Evolutionary conservation across 2,797 vertebrate species (phyloP).

Genomic region (Agapornis canus): DNA sequence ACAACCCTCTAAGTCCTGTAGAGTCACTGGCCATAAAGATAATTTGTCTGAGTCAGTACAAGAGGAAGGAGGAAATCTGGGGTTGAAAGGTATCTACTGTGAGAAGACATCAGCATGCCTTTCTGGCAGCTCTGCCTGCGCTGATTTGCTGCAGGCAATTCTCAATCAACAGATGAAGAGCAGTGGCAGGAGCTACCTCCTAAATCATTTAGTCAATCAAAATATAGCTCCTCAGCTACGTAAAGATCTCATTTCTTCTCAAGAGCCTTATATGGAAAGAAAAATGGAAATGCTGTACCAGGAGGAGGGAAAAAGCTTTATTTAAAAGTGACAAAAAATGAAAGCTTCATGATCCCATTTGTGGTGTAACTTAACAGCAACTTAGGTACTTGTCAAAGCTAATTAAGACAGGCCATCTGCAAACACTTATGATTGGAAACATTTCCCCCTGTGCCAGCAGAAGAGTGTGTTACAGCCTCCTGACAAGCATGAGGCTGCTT

Average conservation of each 20-base stretch:
- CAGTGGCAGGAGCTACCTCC: conserved; percentile 1
- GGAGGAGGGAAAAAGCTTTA: neutral
- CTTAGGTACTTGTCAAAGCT: conserved; percentile 61
- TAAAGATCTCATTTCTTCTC: conserved; percentile 15
- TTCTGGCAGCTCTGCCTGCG: neutral
- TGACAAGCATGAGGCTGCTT: neutral
- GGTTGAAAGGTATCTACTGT: neutral
- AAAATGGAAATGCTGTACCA: neutral
- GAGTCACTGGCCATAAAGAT: neutral
- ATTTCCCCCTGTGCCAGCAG: neutral
- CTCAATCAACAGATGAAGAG: neutral
- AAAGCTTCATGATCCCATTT: conserved; percentile 40
- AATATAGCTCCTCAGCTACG: conserved; percentile 29
- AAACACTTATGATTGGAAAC: neutral
- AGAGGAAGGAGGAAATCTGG: neutral
- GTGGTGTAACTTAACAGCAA: conserved; percentile 37
- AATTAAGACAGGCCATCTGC: conserved; percentile 60
- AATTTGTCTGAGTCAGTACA: neutral
- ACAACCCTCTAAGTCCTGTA: neutral
- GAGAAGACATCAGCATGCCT: neutral
- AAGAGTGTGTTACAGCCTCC: neutral
- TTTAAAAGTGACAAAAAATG: conserved; percentile 25
- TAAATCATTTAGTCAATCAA: conserved; percentile 42
- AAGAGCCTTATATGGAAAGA: conserved; percentile 19
- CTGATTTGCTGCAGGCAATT: conserved; percentile 8